These are phyloP conservation scores for Mechanitis messenoides DNA, from an alignment of 2,888 invertebrate species.

Conservation along the genomic window DNA sequence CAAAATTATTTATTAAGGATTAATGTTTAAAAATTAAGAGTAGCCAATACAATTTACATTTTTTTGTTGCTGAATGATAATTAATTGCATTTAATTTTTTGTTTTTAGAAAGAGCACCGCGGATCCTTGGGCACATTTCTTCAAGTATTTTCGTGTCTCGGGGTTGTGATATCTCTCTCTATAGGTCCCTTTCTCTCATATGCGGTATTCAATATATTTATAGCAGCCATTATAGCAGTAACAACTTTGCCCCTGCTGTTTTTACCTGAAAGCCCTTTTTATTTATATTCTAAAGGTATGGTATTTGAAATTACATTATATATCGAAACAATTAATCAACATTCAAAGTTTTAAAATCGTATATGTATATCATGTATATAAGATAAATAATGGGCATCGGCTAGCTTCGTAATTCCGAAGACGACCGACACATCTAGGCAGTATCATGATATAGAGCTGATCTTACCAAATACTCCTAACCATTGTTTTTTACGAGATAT, in stretches of 20 bases:
- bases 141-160: conserved; percentile 53
- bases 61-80: background rate
- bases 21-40: background rate
- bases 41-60: background rate
- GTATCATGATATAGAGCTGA: no score
- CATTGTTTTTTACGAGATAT: no score
- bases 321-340: no score
- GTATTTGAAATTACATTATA: background rate
- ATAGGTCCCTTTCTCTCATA: conserved; percentile 58
- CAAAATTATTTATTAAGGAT: conserved; percentile 56
- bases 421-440: no score
- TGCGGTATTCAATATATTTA: conserved; percentile 40
- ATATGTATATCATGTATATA: no score
- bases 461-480: no score
- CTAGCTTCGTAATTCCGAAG: no score
- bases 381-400: no score
- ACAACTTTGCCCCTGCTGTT: conserved; percentile 47
- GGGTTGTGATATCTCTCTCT: conserved; percentile 49
- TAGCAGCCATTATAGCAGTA: conserved; percentile 32
- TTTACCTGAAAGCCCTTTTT: conserved; percentile 55
- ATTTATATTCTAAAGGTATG: conserved; percentile 42
- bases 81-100: background rate
- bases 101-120: conserved; percentile 57
- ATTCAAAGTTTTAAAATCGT: no score
- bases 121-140: conserved; percentile 55